A percentile compares a stretch with the other conserved stretches of the same genome.
phyloP scores from a whole-genome alignment of 2,888 invertebrate genomes.

The Chloroclystis v-ata region DNA sequence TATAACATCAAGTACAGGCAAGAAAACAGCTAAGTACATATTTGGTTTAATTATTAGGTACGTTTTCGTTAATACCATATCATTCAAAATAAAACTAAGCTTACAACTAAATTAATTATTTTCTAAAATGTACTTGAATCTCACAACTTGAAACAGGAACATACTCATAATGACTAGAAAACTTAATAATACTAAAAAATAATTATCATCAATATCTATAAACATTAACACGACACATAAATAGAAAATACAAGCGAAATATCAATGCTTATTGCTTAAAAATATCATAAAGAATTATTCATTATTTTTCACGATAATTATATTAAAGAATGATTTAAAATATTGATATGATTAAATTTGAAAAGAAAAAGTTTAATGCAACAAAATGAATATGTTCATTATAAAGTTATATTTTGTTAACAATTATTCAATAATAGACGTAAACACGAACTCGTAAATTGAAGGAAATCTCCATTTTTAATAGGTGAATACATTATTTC shows the following conservation, averaged over 20 bases:
- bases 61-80: neutral
- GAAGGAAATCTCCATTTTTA: neutral
- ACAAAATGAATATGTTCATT: slow-evolving; percentile 1
- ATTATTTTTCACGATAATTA: slow-evolving; percentile 15
- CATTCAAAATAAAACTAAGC: neutral
- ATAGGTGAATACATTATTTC: neutral
- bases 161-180: slow-evolving; percentile 45
- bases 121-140: slow-evolving; percentile 23
- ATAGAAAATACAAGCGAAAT: slow-evolving; percentile 51
- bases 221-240: slow-evolving; percentile 37
- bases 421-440: slow-evolving; percentile 7
- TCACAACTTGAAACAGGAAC: slow-evolving; percentile 54
- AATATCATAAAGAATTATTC: slow-evolving; percentile 30
- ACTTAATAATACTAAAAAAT: slow-evolving; percentile 17
- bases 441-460: neutral
- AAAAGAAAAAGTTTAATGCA: slow-evolving; percentile 33
- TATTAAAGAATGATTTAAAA: slow-evolving; percentile 44
- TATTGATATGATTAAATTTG: slow-evolving; percentile 64
- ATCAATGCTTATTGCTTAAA: slow-evolving; percentile 58
- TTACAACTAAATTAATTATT: slow-evolving; percentile 4
- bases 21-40: too few relatives aligned
- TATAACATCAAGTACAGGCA: too few relatives aligned
- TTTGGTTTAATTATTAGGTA: too few relatives aligned
- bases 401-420: slow-evolving; percentile 1
- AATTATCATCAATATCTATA: slow-evolving; percentile 7